Evolutionary conservation across 1,140 invertebrate species (phyloP).

Genomic region (Gryon sp.): DNA sequence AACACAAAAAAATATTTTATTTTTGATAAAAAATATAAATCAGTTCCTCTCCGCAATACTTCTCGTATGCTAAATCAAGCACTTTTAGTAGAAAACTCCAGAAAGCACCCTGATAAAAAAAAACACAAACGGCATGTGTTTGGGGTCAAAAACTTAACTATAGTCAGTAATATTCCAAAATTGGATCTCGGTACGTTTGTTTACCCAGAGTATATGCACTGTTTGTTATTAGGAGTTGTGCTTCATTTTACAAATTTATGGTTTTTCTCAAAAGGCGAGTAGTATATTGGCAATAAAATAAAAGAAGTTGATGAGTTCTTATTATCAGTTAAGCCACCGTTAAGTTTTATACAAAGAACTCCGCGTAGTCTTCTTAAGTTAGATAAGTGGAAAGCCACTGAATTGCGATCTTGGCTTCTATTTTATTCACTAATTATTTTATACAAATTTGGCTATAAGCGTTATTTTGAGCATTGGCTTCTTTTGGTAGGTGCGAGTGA

Average conservation of each 20-base stretch:
- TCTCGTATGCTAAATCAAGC: conserved; percentile 1
- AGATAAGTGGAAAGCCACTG: conserved; percentile 51
- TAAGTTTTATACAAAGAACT: conserved; percentile 28
- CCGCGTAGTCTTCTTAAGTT: conserved; percentile 15
- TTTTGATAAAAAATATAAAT: conserved; percentile 11
- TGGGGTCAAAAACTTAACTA: conserved; percentile 50
- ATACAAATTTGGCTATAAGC: conserved; percentile 34
- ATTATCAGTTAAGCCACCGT: conserved; percentile 35
- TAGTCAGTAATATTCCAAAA: conserved; percentile 36
- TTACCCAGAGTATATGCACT: conserved; percentile 58
- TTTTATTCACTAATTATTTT: conserved; percentile 55
- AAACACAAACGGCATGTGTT: neutral
- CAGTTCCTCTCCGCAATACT: neutral
- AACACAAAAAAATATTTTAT: conserved; percentile 13
- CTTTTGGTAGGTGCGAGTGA: conserved; percentile 13
- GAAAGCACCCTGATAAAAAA: neutral
- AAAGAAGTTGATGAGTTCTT: conserved; percentile 40
- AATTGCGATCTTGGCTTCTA: conserved; percentile 50
- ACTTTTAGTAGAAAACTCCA: neutral
- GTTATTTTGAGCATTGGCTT: conserved; percentile 35
- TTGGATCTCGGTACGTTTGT: conserved; percentile 46
- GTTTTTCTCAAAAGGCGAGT: conserved; percentile 16
- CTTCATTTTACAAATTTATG: conserved; percentile 27
- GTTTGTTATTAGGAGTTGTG: conserved; percentile 31
- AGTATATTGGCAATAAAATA: conserved; percentile 27